A percentile compares a stretch with the other conserved stretches of the same genome.
Evolutionary conservation across 2,888 invertebrate species (phyloP).

Genomic region (Hydropsyche betteni): DNA sequence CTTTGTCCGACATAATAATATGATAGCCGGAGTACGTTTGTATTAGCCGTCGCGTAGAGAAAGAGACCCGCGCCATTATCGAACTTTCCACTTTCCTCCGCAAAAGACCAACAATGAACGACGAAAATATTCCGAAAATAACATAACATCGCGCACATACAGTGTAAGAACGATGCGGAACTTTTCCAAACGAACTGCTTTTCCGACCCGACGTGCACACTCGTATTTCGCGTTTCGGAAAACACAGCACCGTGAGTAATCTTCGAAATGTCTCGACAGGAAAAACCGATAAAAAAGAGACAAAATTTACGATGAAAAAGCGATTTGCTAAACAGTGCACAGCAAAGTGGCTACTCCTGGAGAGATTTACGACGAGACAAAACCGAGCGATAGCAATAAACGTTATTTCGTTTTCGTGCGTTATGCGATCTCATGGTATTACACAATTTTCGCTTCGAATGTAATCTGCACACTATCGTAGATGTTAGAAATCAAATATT

Average conservation of each 20-base stretch:
- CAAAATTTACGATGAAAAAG: constrained; percentile 17
- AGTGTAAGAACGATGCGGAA: too few relatives aligned
- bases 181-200: too few relatives aligned
- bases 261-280: too few relatives aligned
- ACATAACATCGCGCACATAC: background rate
- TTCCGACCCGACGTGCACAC: too few relatives aligned
- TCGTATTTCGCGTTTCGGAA: too few relatives aligned
- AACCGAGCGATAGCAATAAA: constrained; percentile 6
- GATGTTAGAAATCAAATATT: too few relatives aligned
- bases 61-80: constrained; percentile 17
- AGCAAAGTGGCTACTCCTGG: constrained; percentile 2
- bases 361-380: constrained; percentile 20
- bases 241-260: too few relatives aligned
- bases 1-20: too few relatives aligned
- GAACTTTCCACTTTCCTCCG: constrained; percentile 25
- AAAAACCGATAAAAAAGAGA: constrained; percentile 8
- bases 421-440: background rate
- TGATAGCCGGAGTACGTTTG: constrained; percentile 8
- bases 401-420: constrained; percentile 8
- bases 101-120: constrained; percentile 19
- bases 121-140: constrained; percentile 14
- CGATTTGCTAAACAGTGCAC: constrained; percentile 24
- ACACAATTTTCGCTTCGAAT: background rate
- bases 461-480: too few relatives aligned
- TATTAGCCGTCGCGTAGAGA: background rate